A percentile compares a stretch with the other conserved stretches of the same genome.
These are phyloP conservation scores for Olivierus martensii DNA, from an alignment of 1,140 invertebrate genomes.

Conservation along the genomic window DNA sequence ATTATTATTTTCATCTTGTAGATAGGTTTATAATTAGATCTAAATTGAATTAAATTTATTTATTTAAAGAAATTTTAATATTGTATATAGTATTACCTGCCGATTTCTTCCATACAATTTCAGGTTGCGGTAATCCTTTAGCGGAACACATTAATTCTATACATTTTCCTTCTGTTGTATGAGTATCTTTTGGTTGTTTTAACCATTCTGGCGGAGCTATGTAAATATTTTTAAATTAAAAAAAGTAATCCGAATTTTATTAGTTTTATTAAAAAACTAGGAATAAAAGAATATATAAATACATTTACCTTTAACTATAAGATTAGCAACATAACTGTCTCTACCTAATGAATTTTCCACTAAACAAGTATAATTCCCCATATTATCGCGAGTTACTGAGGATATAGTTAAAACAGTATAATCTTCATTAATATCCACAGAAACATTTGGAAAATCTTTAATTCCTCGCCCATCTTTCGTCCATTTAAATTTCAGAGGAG, in stretches of 20 bases:
- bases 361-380: constrained; percentile 22
- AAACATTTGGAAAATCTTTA: background rate
- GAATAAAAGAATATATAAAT: background rate
- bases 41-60: too few species aligned
- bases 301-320: constrained; percentile 18
- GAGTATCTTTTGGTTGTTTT: constrained; percentile 68
- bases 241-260: too few species aligned
- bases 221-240: constrained; percentile 20
- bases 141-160: constrained; percentile 73
- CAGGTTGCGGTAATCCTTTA: constrained; percentile 69
- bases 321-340: constrained; percentile 15
- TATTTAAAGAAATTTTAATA: background rate
- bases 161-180: constrained; percentile 64
- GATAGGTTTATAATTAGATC: too few species aligned
- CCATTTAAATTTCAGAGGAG: constrained; percentile 6
- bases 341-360: constrained; percentile 21
- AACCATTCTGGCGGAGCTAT: constrained; percentile 82
- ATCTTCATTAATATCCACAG: background rate
- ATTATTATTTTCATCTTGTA: too few species aligned
- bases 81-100: background rate
- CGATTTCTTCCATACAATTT: constrained; percentile 5
- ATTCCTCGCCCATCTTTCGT: constrained; percentile 1
- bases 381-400: constrained; percentile 1
- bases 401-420: constrained; percentile 1
- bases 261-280: too few species aligned